Conservation (phyloP, 2,797 vertebrate genomes). For the Eleutherodactylus coqui region DNA sequence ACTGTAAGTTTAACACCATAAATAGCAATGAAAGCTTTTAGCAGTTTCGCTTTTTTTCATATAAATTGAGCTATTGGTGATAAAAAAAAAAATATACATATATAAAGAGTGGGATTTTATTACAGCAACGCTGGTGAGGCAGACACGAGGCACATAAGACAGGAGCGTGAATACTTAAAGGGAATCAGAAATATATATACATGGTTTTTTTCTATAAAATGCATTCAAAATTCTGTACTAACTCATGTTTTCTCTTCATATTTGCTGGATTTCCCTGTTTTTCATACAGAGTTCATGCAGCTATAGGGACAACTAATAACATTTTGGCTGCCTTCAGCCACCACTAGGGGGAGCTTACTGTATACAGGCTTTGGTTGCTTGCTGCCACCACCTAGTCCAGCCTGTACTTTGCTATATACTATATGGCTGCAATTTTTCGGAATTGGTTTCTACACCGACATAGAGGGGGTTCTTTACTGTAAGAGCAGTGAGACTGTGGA, state of each 20-base stretch:
- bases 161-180: not conserved
- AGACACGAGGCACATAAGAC: not conserved
- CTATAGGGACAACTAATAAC: not conserved
- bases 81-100: not conserved
- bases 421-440: not conserved
- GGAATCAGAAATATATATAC: not conserved
- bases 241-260: not conserved
- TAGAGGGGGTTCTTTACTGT: too few species aligned
- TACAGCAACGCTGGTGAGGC: not conserved
- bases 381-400: not conserved
- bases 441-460: not conserved
- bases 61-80: slow-evolving; percentile 18
- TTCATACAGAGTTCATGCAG: not conserved
- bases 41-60: not conserved
- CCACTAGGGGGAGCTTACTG: not conserved
- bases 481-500: too few species aligned
- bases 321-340: not conserved
- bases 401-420: not conserved
- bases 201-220: not conserved
- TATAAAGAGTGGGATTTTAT: slow-evolving; percentile 17
- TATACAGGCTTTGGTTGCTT: not conserved
- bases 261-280: not conserved
- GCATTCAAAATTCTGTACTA: not conserved
- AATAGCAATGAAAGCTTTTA: slow-evolving; percentile 47
- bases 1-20: slow-evolving; percentile 17